phyloP scores from a whole-genome alignment of 2,113 vertebrate genomes.

The cat (Felis catus) region DNA sequence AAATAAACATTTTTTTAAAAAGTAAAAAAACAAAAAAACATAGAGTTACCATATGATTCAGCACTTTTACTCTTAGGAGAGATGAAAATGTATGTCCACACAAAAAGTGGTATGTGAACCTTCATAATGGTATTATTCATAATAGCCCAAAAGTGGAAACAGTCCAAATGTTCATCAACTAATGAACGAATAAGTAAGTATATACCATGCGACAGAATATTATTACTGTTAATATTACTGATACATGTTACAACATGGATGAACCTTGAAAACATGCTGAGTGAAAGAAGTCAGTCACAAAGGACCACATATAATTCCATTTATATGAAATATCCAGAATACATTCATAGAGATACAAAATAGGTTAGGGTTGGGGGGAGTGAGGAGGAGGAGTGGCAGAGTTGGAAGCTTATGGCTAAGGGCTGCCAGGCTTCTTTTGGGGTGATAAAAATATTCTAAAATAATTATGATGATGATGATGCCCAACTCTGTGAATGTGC shows the following conservation, averaged over 20 bases:
- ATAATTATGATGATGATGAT: not conserved
- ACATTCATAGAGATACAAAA: not conserved
- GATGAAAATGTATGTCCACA: not conserved
- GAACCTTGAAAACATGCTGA: not conserved
- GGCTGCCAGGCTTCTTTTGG: not conserved
- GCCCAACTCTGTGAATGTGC: not conserved
- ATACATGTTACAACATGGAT: not conserved
- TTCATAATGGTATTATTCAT: not conserved
- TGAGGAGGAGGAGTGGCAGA: not conserved
- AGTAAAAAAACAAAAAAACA: too few species aligned
- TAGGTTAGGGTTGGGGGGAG: not conserved
- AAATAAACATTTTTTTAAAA: too few species aligned
- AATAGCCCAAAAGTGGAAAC: not conserved
- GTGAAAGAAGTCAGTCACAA: not conserved
- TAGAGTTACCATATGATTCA: not conserved
- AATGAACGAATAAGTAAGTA: not conserved
- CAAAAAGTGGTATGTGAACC: not conserved
- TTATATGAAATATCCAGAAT: not conserved
- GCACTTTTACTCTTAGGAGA: not conserved
- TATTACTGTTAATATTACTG: not conserved
- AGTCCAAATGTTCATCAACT: not conserved
- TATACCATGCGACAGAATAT: not conserved
- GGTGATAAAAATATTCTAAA: not conserved
- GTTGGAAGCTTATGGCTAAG: not conserved
- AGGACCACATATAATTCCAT: not conserved